Conservation (phyloP, 1,140 invertebrate genomes). For the Cydia amplana region DNA sequence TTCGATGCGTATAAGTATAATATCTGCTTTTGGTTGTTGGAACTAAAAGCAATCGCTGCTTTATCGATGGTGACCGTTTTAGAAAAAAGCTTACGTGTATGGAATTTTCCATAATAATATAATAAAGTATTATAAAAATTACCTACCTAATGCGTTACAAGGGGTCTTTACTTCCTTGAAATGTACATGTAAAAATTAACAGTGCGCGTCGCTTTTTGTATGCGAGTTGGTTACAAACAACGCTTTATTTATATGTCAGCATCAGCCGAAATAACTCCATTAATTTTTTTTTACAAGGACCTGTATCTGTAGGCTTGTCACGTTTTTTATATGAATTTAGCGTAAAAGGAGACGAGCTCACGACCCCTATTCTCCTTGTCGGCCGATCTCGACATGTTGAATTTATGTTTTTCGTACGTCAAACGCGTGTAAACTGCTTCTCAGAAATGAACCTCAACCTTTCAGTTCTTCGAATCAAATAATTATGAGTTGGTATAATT, state of each 20-base stretch:
- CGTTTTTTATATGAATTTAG: slow-evolving; percentile 63
- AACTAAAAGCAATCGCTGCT: no score
- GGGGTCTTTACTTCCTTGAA: neutral
- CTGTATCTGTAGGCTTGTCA: slow-evolving; percentile 45
- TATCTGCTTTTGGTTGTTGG: no score
- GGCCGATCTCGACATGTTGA: slow-evolving; percentile 48
- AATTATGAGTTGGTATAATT: neutral
- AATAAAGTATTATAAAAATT: no score
- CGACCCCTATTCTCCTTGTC: slow-evolving; percentile 51
- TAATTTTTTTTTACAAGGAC: slow-evolving; percentile 30
- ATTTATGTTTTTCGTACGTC: slow-evolving; percentile 56
- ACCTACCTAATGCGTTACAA: no score
- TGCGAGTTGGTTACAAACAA: neutral
- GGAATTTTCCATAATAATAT: no score
- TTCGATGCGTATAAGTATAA: no score
- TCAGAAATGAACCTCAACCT: neutral
- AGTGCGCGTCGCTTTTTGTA: neutral
- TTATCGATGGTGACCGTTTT: no score
- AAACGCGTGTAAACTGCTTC: slow-evolving; percentile 41
- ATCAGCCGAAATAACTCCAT: slow-evolving; percentile 11
- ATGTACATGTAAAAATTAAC: neutral
- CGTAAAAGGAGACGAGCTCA: slow-evolving; percentile 46
- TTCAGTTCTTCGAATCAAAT: neutral
- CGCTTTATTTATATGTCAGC: neutral
- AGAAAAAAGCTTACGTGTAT: no score